Conservation (phyloP, 2,113 vertebrate species). For the Caranx ignobilis region DNA sequence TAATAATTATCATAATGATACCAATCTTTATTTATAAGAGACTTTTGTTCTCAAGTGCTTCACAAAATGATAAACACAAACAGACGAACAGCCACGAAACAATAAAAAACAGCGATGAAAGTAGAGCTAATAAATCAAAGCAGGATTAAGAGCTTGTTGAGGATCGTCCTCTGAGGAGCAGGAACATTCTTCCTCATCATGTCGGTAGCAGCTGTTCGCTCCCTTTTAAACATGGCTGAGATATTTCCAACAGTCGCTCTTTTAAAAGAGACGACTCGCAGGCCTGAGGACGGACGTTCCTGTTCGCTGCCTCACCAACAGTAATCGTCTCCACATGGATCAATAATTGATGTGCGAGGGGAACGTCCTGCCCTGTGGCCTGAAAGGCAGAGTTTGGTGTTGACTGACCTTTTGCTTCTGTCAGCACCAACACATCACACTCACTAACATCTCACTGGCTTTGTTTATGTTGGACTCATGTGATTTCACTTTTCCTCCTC, state of each 20-base stretch:
- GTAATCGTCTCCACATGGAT: slow-evolving; percentile 24
- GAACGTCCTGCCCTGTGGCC: slow-evolving; percentile 7
- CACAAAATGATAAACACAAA: too few species aligned
- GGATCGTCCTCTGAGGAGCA: too few species aligned
- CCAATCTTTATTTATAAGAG: too few species aligned
- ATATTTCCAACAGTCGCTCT: not conserved
- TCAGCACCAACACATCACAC: not conserved
- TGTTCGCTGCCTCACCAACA: slow-evolving; percentile 1
- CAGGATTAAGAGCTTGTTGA: too few species aligned
- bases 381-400: not conserved
- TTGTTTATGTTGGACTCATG: not conserved
- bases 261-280: not conserved
- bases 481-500: not conserved
- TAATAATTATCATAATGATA: too few species aligned
- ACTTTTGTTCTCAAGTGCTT: too few species aligned
- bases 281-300: not conserved
- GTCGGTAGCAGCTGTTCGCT: not conserved
- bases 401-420: slow-evolving; percentile 8
- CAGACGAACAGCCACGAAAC: too few species aligned
- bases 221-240: not conserved
- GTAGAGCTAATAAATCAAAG: too few species aligned
- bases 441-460: not conserved
- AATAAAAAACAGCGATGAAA: too few species aligned
- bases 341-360: not conserved
- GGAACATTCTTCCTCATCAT: too few species aligned